phyloP scores from a whole-genome alignment of 2,113 vertebrate genomes.

The Acrocephalus arundinaceus region DNA sequence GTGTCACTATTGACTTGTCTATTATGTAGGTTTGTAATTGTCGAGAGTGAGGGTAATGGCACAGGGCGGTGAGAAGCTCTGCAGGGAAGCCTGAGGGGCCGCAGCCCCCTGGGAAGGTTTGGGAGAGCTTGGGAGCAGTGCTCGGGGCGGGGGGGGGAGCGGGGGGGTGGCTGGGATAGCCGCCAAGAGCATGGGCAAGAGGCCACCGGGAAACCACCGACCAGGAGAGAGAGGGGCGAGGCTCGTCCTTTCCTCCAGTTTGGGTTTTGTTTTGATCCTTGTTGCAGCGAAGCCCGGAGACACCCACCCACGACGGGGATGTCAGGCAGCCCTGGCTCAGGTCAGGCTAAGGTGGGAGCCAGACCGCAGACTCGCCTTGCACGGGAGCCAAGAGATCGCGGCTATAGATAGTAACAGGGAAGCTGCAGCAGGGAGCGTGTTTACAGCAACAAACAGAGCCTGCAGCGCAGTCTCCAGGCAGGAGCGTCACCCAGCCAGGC shows the following conservation, averaged over 20 bases:
- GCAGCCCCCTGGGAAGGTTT: background rate
- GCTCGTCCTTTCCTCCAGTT: constrained; percentile 56
- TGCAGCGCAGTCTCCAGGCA: constrained; percentile 78
- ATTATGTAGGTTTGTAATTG: background rate
- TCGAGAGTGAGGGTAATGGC: background rate
- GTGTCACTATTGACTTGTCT: background rate
- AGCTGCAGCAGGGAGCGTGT: constrained; percentile 69
- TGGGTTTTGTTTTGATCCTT: constrained; percentile 60
- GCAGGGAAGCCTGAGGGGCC: background rate
- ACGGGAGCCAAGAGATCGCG: constrained; percentile 74
- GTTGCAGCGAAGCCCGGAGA: constrained; percentile 54
- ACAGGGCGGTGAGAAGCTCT: background rate
- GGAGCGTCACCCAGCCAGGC: constrained; percentile 57
- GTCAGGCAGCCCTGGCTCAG: constrained; percentile 65
- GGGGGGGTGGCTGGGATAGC: background rate
- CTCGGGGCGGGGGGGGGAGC: too few species aligned
- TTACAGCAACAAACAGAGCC: constrained; percentile 79
- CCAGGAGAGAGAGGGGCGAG: background rate
- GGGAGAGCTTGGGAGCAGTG: background rate
- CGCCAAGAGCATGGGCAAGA: background rate
- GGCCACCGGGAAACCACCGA: constrained; percentile 18
- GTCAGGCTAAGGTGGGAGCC: constrained; percentile 59
- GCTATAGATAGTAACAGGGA: constrained; percentile 81
- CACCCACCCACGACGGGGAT: constrained; percentile 54
- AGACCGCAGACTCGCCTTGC: constrained; percentile 68